phyloP scores from a whole-genome alignment of 2,797 vertebrate species.

The Amphiprion clarkii region DNA sequence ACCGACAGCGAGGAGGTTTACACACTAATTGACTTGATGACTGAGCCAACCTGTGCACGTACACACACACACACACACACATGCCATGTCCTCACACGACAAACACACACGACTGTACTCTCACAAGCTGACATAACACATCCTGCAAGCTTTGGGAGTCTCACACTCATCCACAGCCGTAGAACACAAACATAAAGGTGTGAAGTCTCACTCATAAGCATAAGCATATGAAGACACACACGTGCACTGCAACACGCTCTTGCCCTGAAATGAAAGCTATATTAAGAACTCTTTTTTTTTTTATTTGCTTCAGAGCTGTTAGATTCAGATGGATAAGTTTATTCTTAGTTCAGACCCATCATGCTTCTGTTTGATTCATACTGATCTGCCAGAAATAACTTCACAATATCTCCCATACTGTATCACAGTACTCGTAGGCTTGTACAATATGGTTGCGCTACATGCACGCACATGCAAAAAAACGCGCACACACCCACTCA shows the following conservation, averaged over 20 bases:
- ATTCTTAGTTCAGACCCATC: constrained; percentile 69
- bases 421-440: constrained; percentile 11
- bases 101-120: constrained; percentile 26
- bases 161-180: constrained; percentile 54
- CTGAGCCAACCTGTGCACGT: constrained; percentile 76
- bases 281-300: constrained; percentile 35
- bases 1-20: constrained; percentile 84
- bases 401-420: constrained; percentile 24
- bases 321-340: constrained; percentile 60
- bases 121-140: constrained; percentile 72
- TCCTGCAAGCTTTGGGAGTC: constrained; percentile 65
- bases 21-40: constrained; percentile 86
- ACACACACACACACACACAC: constrained; percentile 49
- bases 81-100: constrained; percentile 19
- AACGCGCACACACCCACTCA: constrained; percentile 28
- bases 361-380: constrained; percentile 61
- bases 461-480: constrained; percentile 15
- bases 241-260: constrained; percentile 18
- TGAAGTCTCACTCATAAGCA: constrained; percentile 60
- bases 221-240: constrained; percentile 47
- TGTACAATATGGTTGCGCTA: constrained; percentile 20
- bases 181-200: constrained; percentile 70
- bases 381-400: constrained; percentile 57
- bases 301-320: constrained; percentile 42
- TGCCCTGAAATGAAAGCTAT: constrained; percentile 69